These are phyloP conservation scores for Tipula vernalis DNA, from an alignment of 2,888 invertebrate genomes.

Conservation along the genomic window DNA sequence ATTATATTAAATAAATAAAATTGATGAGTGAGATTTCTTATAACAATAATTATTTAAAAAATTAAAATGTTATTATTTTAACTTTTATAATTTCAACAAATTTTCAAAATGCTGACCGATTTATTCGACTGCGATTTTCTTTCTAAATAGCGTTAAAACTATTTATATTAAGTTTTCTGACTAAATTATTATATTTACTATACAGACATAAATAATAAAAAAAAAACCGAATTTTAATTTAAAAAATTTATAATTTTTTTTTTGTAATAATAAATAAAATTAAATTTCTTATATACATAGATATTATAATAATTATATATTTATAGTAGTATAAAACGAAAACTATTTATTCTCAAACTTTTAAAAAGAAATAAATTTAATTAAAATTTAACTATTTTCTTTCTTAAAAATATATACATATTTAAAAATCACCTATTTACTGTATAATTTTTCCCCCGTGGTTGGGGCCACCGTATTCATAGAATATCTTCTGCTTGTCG, in stretches of 20 bases:
- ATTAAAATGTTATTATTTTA: background rate
- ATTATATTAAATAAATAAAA: background rate
- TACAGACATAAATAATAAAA: background rate
- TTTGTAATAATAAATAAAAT: background rate
- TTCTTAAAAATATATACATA: background rate
- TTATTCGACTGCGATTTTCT: background rate
- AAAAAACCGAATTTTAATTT: background rate
- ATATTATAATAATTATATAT: background rate
- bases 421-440: background rate
- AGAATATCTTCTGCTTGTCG: background rate
- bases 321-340: background rate
- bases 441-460: background rate
- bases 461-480: background rate
- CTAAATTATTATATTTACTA: background rate
- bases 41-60: constrained; percentile 4
- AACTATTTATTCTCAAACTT: background rate
- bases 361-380: background rate
- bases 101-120: background rate
- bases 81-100: background rate
- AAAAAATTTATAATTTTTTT: background rate
- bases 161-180: background rate
- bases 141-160: background rate
- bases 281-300: background rate
- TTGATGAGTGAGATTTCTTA: constrained; percentile 9
- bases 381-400: background rate